A percentile compares a stretch with the other conserved stretches of the same genome.
Conservation (phyloP, 2,113 vertebrate genomes). For the Aramus guarauna region DNA sequence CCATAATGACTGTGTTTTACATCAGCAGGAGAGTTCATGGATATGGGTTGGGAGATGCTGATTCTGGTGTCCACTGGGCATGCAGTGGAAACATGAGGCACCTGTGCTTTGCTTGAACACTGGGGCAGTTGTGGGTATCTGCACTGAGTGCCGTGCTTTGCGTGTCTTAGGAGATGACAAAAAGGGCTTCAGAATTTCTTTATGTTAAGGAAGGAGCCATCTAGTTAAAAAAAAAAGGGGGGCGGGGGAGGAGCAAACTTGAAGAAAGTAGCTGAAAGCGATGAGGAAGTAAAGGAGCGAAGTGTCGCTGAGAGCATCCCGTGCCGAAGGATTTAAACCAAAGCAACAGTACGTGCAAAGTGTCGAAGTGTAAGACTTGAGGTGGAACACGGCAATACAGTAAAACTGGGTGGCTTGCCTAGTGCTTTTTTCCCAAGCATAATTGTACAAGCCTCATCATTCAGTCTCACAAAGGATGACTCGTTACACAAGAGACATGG, state of each 20-base stretch:
- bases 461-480: neutral
- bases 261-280: neutral
- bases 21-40: neutral
- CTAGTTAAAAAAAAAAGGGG: neutral
- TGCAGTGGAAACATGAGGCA: accelerated
- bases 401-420: neutral
- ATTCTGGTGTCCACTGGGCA: neutral
- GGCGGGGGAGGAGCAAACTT: neutral
- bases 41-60: neutral
- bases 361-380: neutral
- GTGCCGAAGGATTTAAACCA: neutral
- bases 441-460: neutral
- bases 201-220: neutral
- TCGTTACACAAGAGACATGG: neutral
- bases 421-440: neutral
- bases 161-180: neutral
- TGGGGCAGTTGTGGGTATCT: neutral
- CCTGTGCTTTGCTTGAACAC: neutral
- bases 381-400: neutral
- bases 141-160: neutral
- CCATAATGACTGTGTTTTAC: neutral
- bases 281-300: neutral
- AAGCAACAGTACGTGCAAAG: accelerated
- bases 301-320: neutral
- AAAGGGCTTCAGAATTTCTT: neutral